Evolutionary conservation across 2,888 invertebrate species (phyloP).

Genomic region (Drosophila multiciliata): DNA sequence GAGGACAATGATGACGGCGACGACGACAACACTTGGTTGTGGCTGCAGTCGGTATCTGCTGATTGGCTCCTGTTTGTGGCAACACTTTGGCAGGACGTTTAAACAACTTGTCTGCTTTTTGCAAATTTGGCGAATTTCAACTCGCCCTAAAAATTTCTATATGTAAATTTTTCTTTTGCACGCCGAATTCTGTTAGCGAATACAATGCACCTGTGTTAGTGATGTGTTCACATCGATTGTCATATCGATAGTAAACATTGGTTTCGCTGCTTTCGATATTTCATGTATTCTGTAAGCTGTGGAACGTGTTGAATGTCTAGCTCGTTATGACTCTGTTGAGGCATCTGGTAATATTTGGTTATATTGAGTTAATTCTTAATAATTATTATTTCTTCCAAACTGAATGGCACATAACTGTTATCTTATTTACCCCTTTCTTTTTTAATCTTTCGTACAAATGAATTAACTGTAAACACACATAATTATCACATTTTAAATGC

Average conservation of each 20-base stretch:
- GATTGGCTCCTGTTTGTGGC: neutral
- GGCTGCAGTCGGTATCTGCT: conserved; percentile 18
- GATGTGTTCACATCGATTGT: conserved; percentile 12
- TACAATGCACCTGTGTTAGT: conserved; percentile 55
- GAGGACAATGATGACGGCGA: conserved; percentile 20
- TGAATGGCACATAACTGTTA: neutral
- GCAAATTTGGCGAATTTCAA: conserved; percentile 11
- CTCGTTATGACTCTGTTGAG: neutral
- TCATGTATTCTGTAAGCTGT: neutral
- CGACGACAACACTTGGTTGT: conserved; percentile 22
- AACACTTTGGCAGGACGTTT: conserved; percentile 16
- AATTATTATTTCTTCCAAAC: neutral
- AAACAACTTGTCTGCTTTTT: conserved; percentile 26
- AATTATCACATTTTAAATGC: neutral
- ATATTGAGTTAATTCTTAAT: neutral
- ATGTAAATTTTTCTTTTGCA: conserved; percentile 45
- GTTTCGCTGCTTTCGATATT: neutral
- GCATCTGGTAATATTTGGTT: no score
- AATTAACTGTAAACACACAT: neutral
- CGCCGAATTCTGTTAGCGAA: conserved; percentile 59
- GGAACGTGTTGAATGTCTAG: neutral
- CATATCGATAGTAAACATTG: conserved; percentile 11
- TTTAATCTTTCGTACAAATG: neutral
- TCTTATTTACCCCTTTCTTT: neutral
- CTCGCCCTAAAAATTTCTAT: conserved; percentile 19